Percentiles rank a stretch among this genome's conserved stretches.
These are phyloP conservation scores for Potorous gilbertii DNA, from an alignment of 2,797 vertebrate genomes.

Conservation along the genomic window DNA sequence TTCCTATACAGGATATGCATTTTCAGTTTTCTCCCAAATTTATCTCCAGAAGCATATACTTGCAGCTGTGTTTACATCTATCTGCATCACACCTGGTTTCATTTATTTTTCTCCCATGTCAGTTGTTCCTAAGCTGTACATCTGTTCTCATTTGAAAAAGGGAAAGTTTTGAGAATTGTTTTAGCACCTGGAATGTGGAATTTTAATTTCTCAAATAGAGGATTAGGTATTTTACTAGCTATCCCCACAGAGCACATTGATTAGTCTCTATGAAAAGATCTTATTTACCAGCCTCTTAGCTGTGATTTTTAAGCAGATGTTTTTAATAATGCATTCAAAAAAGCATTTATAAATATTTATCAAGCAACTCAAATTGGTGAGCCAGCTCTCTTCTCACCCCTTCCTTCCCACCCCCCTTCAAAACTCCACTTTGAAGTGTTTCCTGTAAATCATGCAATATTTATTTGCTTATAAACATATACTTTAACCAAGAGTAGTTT, in stretches of 20 bases:
- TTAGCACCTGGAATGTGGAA: background rate
- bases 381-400: background rate
- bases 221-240: background rate
- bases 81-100: background rate
- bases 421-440: background rate
- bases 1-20: background rate
- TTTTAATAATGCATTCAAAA: conserved; percentile 34
- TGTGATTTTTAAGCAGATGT: conserved; percentile 38
- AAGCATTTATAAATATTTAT: conserved; percentile 2
- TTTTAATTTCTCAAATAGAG: conserved; percentile 50
- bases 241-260: background rate
- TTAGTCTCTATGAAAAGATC: background rate
- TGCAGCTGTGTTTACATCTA: background rate
- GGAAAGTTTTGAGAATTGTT: background rate
- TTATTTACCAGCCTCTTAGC: conserved; percentile 29
- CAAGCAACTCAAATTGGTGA: background rate
- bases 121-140: background rate
- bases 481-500: no score
- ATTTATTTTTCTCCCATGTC: background rate
- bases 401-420: background rate
- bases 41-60: background rate
- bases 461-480: background rate
- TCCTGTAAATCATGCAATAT: background rate
- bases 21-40: background rate
- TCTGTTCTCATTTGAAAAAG: background rate